These are phyloP conservation scores for Drosophila phalerata DNA, from an alignment of 2,888 invertebrate species.

Conservation along the genomic window DNA sequence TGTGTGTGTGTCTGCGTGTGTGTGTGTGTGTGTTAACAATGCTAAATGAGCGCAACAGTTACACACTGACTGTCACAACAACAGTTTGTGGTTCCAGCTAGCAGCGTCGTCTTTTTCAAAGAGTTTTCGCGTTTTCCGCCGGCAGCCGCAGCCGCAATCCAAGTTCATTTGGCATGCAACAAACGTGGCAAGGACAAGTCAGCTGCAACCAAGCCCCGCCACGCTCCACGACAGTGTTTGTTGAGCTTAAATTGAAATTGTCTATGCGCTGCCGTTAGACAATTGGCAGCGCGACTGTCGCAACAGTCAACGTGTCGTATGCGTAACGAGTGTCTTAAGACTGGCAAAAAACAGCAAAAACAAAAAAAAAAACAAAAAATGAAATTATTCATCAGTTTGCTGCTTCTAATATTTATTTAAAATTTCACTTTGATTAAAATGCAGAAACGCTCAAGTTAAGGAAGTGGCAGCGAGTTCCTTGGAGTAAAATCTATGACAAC, in stretches of 20 bases:
- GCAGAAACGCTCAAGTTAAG: constrained; percentile 34
- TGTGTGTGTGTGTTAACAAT: constrained; percentile 26
- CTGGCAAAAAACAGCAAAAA: no score
- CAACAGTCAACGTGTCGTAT: constrained; percentile 30
- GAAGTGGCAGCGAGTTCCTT: constrained; percentile 42
- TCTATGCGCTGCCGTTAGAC: constrained; percentile 43
- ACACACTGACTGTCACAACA: constrained; percentile 25
- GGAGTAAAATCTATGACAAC: constrained; percentile 48
- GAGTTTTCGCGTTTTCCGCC: constrained; percentile 38
- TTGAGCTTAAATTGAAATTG: constrained; percentile 69
- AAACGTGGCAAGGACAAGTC: constrained; percentile 72
- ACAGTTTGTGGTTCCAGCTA: constrained; percentile 55
- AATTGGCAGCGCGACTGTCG: constrained; percentile 39
- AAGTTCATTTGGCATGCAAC: constrained; percentile 75
- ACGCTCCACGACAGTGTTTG: constrained; percentile 27
- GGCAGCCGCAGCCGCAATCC: constrained; percentile 28
- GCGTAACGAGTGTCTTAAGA: constrained; percentile 32
- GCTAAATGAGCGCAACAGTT: constrained; percentile 61
- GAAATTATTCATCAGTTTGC: constrained; percentile 55
- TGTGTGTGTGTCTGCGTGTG: background rate
- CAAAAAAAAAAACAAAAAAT: constrained; percentile 2
- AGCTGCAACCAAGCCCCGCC: constrained; percentile 40
- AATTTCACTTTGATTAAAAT: constrained; percentile 80
- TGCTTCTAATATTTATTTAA: constrained; percentile 73
- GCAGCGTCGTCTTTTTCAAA: constrained; percentile 27